Base-by-base conservation (phyloP, 1,140 invertebrate genomes). In the Cydia amplana region DNA sequence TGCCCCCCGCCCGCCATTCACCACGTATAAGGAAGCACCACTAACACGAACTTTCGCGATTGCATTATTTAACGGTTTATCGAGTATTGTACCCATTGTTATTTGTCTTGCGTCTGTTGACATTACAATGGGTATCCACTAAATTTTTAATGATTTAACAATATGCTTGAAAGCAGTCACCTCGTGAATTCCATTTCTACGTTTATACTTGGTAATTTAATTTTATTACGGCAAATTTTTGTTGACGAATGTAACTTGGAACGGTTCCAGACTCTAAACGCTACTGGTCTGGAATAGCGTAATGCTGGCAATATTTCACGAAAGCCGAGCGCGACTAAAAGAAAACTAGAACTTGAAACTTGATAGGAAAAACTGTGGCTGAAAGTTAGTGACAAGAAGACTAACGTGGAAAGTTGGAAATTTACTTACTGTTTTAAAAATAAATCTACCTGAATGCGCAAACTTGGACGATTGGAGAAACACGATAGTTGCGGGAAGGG, bases 1-100 rank as follows among this genome's bases (percentile, higher is more conserved):
- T 36, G 25, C 64, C 75, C 74, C 78, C 75, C 78, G 49, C 43
- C 43, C 40, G 72, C 28, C 76, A 67, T 67, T 67, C 64, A 67
- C 20, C 14, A 49, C 32, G 36, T 9, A 40, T 18, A 20, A 20
- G 12, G n/a, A 5, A 16, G 12, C 16, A 49, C 2, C 51, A 55
- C 14, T 18, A 7, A 55, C n/a, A 18, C n/a, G 51, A 55, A 55
- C 51, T 55, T 55, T 55, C 51, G 51, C 51, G 51, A 16, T n/a
- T 18, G 16, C 51, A 18, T 55, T 55, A 49, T 49, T 55, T 18
- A 55, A 18, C n/a, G 16, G 51, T 55, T 55, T 16, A 49, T 16
- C 46, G 51, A n/a, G 16, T 18, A 55, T 16, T 55, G 16, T 55
- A 18, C 16, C 46, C 46, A 55, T 55, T 18, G 51, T 14, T 16